Evolutionary conservation across 2,888 invertebrate species (phyloP).

Genomic region (Diogma glabrata): DNA sequence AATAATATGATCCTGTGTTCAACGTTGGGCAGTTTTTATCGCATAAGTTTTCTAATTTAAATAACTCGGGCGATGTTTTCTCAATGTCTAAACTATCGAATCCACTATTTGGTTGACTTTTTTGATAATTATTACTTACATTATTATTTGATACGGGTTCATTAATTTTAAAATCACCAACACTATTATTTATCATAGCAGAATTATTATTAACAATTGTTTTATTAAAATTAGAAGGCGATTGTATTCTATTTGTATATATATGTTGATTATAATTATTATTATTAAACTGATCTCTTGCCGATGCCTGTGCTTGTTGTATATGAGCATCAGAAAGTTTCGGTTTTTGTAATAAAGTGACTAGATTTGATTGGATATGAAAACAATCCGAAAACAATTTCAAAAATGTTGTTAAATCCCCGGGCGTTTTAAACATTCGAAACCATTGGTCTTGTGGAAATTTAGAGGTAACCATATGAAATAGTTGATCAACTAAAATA

Average conservation of each 20-base stretch:
- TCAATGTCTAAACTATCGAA: constrained; percentile 30
- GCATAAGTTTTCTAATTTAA: constrained; percentile 36
- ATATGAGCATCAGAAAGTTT: constrained; percentile 48
- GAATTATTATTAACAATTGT: constrained; percentile 17
- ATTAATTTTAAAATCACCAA: constrained; percentile 33
- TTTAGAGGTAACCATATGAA: constrained; percentile 64
- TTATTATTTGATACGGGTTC: constrained; percentile 31
- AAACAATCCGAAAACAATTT: constrained; percentile 91
- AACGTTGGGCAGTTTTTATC: constrained; percentile 39
- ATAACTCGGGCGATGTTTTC: constrained; percentile 28
- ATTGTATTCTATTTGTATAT: constrained; percentile 14
- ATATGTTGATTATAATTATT: constrained; percentile 19
- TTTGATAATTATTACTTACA: constrained; percentile 14
- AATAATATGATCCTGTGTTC: constrained; percentile 46
- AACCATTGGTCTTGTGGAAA: constrained; percentile 70
- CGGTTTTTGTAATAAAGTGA: constrained; percentile 67
- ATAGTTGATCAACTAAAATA: constrained; percentile 75
- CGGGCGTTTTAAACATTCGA: constrained; percentile 81
- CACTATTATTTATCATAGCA: constrained; percentile 21
- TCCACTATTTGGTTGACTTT: constrained; percentile 34
- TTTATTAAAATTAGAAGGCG: constrained; percentile 8
- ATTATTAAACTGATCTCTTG: constrained; percentile 33
- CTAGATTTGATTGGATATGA: constrained; percentile 85
- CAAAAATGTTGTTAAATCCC: constrained; percentile 80
- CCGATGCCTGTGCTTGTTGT: constrained; percentile 34